Evolutionary conservation across 2,888 invertebrate species (phyloP).

Genomic region (Monopis laevigella): DNA sequence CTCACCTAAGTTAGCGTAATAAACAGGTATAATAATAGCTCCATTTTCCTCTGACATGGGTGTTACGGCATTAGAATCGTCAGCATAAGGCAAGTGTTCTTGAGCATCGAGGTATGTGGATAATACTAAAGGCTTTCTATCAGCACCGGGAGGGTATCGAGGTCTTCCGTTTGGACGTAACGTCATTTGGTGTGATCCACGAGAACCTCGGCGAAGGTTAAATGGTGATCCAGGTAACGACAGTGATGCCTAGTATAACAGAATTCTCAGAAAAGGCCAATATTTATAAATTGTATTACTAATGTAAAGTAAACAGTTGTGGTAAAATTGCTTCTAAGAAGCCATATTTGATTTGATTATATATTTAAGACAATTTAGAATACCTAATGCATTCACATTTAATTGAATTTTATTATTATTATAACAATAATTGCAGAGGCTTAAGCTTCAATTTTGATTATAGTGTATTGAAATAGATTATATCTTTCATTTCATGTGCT

Average conservation of each 20-base stretch:
- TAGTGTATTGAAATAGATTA: slow-evolving; percentile 7
- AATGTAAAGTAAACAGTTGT: too few species aligned
- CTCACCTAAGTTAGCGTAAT: slow-evolving; percentile 84
- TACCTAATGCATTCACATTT: too few species aligned
- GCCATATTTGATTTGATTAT: too few species aligned
- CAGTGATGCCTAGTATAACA: slow-evolving; percentile 83
- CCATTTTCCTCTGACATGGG: slow-evolving; percentile 98
- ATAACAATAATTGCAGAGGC: slow-evolving; percentile 61
- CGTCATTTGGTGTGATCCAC: slow-evolving; percentile 93
- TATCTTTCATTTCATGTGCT: slow-evolving; percentile 59
- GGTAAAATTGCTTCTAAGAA: too few species aligned
- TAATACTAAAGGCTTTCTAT: slow-evolving; percentile 92
- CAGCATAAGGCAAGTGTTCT: slow-evolving; percentile 96
- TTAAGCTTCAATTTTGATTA: slow-evolving; percentile 34
- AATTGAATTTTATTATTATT: too few species aligned
- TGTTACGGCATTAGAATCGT: slow-evolving; percentile 96
- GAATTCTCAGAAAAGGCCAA: background rate
- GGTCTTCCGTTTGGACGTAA: slow-evolving; percentile 82
- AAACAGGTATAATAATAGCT: slow-evolving; percentile 91
- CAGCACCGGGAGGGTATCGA: slow-evolving; percentile 83
- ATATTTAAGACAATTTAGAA: too few species aligned
- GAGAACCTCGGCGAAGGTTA: slow-evolving; percentile 89
- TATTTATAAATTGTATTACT: too few species aligned
- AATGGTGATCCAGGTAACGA: slow-evolving; percentile 98
- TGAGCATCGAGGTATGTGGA: slow-evolving; percentile 94